These are phyloP conservation scores for Gadus chalcogrammus DNA, from an alignment of 2,113 vertebrate species.

Conservation along the genomic window DNA sequence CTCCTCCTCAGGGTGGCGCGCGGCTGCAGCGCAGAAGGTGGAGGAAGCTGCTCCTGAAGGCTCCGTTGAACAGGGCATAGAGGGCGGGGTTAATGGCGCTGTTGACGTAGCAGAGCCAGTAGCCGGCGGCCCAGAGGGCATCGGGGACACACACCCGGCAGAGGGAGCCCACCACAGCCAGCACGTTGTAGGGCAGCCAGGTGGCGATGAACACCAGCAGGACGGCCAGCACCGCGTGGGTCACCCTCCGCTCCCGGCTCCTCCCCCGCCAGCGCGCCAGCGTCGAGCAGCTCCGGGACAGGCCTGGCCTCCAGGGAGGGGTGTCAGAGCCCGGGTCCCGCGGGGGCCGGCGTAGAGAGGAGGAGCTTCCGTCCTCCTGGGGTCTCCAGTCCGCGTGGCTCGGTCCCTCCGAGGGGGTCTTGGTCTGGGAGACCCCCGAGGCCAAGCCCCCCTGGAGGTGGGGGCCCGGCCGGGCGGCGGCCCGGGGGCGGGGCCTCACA, in stretches of 20 bases:
- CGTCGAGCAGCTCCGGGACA: background rate
- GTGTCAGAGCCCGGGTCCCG: background rate
- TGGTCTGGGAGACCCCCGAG: slow-evolving; percentile 14
- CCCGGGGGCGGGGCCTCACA: slow-evolving; percentile 42
- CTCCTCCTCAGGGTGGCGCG: no score
- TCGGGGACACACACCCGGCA: slow-evolving; percentile 79
- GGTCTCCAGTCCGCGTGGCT: slow-evolving; percentile 29
- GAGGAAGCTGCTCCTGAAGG: slow-evolving; percentile 92
- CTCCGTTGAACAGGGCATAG: slow-evolving; percentile 90
- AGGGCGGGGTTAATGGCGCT: slow-evolving; percentile 92
- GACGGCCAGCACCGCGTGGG: slow-evolving; percentile 89
- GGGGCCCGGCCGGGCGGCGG: background rate
- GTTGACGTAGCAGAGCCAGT: slow-evolving; percentile 95
- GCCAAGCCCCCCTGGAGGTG: background rate
- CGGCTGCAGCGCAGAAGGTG: slow-evolving; percentile 82
- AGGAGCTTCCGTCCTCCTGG: slow-evolving; percentile 52
- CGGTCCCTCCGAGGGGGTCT: slow-evolving; percentile 1
- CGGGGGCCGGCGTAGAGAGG: no score
- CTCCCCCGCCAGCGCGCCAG: slow-evolving; percentile 78
- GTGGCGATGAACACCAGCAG: slow-evolving; percentile 90
- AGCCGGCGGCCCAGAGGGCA: slow-evolving; percentile 80
- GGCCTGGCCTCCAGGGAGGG: slow-evolving; percentile 27
- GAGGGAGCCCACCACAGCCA: slow-evolving; percentile 91
- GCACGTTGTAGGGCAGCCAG: slow-evolving; percentile 90
- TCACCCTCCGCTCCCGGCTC: slow-evolving; percentile 89